A percentile compares a stretch with the other conserved stretches of the same genome.
These are phyloP conservation scores for Sakesphorus luctuosus DNA, from an alignment of 2,113 vertebrate species.

Conservation along the genomic window DNA sequence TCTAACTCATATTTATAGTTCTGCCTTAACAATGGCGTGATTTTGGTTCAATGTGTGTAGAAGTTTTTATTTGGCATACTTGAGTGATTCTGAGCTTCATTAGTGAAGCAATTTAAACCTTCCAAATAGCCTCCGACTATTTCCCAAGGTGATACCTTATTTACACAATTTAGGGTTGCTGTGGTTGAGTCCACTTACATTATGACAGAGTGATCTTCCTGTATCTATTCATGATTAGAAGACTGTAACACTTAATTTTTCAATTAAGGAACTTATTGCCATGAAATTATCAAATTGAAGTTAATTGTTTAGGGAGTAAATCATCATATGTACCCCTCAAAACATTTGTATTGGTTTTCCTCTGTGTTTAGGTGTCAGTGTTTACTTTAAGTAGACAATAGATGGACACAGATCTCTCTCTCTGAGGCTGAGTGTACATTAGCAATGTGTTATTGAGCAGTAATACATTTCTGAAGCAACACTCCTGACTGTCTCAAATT, in stretches of 20 bases:
- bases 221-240: neutral
- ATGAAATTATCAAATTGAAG: neutral
- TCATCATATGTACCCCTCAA: neutral
- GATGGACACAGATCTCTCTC: neutral
- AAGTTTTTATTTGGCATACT: neutral
- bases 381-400: slow-evolving; percentile 9
- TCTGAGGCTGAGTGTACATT: neutral
- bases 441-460: neutral
- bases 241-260: neutral
- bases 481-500: neutral
- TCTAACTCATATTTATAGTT: neutral
- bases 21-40: neutral
- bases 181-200: neutral
- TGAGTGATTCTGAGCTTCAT: neutral
- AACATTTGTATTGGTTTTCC: neutral
- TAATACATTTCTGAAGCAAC: neutral
- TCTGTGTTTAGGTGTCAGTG: neutral
- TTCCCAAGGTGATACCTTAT: neutral
- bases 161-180: neutral
- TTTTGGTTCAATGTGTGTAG: neutral
- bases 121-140: neutral
- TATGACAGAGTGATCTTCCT: neutral
- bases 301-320: neutral
- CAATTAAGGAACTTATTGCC: slow-evolving; percentile 14
- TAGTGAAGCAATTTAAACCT: neutral